These are phyloP conservation scores for Plectus sambesii DNA, from an alignment of 1,140 invertebrate genomes.

Conservation along the genomic window DNA sequence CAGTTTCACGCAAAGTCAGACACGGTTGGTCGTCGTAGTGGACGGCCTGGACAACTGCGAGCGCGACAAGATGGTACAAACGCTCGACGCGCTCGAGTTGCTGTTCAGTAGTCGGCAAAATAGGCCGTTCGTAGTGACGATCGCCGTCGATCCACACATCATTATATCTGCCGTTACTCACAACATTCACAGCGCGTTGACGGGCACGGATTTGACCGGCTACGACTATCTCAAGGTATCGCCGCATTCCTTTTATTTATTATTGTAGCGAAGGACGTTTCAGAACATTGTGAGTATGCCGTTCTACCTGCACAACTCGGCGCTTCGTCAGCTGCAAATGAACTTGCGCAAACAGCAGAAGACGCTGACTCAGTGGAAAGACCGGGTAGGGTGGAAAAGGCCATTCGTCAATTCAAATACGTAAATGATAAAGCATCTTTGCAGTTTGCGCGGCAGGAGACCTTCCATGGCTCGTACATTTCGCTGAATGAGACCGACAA, in stretches of 20 bases:
- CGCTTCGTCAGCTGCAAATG: constrained; percentile 50
- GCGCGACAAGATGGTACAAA: constrained; percentile 81
- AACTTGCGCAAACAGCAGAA: constrained; percentile 25
- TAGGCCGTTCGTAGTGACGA: constrained; percentile 41
- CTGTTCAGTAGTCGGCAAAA: constrained; percentile 56
- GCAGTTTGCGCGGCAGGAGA: constrained; percentile 26
- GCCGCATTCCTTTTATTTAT: no score
- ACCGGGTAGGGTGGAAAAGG: no score
- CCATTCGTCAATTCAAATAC: no score
- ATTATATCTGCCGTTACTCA: constrained; percentile 43
- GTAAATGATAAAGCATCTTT: no score
- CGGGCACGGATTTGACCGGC: constrained; percentile 60
- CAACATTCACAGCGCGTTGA: constrained; percentile 27
- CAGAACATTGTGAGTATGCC: constrained; percentile 93
- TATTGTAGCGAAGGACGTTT: no score
- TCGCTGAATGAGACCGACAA: constrained; percentile 18
- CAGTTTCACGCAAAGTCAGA: constrained; percentile 40
- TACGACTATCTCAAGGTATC: constrained; percentile 87
- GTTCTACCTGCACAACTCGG: constrained; percentile 93
- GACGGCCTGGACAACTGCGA: constrained; percentile 95
- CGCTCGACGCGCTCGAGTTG: constrained; percentile 84
- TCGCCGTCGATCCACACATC: constrained; percentile 44
- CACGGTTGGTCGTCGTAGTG: constrained; percentile 66
- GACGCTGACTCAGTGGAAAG: constrained; percentile 30
- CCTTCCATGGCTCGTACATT: constrained; percentile 27